These are phyloP conservation scores for Drosophila sproati DNA, from an alignment of 1,140 invertebrate genomes.

Conservation along the genomic window DNA sequence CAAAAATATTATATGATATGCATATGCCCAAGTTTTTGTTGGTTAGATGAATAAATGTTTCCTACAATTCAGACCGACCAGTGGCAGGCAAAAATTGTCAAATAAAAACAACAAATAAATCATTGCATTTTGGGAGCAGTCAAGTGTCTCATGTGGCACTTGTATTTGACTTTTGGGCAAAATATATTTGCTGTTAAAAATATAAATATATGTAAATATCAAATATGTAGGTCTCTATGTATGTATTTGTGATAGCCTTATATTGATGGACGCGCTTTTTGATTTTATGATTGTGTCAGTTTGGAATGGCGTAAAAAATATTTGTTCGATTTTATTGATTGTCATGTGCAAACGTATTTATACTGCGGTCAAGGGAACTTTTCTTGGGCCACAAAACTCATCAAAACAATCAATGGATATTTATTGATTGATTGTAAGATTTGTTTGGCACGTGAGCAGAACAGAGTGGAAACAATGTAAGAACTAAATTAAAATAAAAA, in stretches of 20 bases:
- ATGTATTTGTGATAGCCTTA: conserved; percentile 23
- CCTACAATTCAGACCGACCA: conserved; percentile 31
- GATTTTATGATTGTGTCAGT: conserved; percentile 79
- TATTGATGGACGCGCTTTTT: conserved; percentile 68
- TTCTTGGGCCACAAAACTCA: conserved; percentile 15
- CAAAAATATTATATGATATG: conserved; percentile 24
- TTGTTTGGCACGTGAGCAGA: neutral
- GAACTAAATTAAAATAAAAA: conserved; percentile 10
- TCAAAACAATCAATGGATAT: conserved; percentile 30
- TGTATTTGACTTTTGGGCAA: conserved; percentile 9
- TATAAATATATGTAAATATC: neutral
- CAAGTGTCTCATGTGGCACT: conserved; percentile 30
- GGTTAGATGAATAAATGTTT: conserved; percentile 23
- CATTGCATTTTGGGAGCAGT: conserved; percentile 40
- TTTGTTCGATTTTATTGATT: conserved; percentile 67
- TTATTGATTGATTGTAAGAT: conserved; percentile 24
- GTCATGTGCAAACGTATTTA: conserved; percentile 36
- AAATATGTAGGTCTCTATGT: conserved; percentile 5
- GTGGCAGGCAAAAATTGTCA: neutral
- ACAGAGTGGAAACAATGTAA: neutral
- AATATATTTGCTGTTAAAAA: conserved; percentile 7
- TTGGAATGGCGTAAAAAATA: conserved; percentile 58
- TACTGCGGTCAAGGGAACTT: conserved; percentile 20
- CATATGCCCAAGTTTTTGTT: conserved; percentile 14
- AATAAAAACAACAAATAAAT: conserved; percentile 22